These are phyloP conservation scores for Diorhabda carinulata DNA, from an alignment of 1,140 invertebrate genomes.

Conservation along the genomic window DNA sequence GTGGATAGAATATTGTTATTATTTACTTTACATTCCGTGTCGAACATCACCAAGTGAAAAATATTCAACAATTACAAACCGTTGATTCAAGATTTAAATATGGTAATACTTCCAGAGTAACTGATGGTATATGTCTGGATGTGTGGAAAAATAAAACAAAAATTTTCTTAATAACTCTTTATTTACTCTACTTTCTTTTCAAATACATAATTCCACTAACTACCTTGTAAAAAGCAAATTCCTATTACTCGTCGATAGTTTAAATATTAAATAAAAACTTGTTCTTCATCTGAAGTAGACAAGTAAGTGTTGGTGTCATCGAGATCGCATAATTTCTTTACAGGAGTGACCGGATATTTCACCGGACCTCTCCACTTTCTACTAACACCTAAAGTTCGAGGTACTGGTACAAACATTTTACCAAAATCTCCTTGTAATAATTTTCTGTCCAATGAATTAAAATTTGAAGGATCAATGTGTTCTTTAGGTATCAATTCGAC, in stretches of 20 bases:
- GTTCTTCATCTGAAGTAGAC: constrained; percentile 45
- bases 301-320: constrained; percentile 21
- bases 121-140: too few species aligned
- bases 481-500: constrained; percentile 43
- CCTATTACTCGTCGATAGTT: not conserved
- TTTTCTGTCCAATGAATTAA: constrained; percentile 23
- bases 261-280: constrained; percentile 43
- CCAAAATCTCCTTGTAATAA: constrained; percentile 18
- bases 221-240: not conserved
- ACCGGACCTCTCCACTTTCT: constrained; percentile 57
- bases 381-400: constrained; percentile 53
- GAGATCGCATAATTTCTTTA: constrained; percentile 32
- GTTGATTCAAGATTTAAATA: too few species aligned
- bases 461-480: constrained; percentile 17
- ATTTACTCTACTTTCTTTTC: too few species aligned
- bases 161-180: too few species aligned
- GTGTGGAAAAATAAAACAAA: too few species aligned
- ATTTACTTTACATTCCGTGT: too few species aligned
- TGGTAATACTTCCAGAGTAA: too few species aligned
- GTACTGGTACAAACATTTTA: constrained; percentile 47
- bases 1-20: too few species aligned
- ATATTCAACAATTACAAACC: too few species aligned
- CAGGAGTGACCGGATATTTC: constrained; percentile 58
- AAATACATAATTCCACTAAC: not conserved
- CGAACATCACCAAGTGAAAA: too few species aligned